A percentile compares a stretch with the other conserved stretches of the same genome.
These are phyloP conservation scores for Micropterix aruncella DNA, from an alignment of 2,888 invertebrate genomes.

Conservation along the genomic window DNA sequence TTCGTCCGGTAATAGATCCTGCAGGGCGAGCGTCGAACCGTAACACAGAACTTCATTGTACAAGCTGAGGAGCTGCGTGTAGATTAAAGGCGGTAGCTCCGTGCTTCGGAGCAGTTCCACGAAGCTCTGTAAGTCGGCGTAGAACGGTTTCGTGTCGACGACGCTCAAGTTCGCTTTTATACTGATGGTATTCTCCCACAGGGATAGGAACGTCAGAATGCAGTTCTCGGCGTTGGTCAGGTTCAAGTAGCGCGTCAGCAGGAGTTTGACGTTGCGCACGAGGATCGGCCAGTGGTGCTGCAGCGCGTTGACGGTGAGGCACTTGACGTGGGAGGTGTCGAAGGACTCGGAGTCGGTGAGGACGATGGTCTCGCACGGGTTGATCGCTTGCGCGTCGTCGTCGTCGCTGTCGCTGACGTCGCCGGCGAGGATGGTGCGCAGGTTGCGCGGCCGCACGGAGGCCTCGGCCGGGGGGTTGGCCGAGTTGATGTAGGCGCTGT, in stretches of 20 bases:
- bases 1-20: conserved; percentile 78
- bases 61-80: conserved; percentile 70
- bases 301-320: conserved; percentile 69
- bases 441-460: background rate
- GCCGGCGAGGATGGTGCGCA: background rate
- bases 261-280: conserved; percentile 52
- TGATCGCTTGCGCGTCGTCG: background rate
- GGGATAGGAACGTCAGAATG: conserved; percentile 65
- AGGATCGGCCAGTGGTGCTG: conserved; percentile 76
- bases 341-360: conserved; percentile 70
- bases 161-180: conserved; percentile 83
- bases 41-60: conserved; percentile 87
- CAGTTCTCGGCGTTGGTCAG: conserved; percentile 51
- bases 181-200: conserved; percentile 85
- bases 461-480: conserved; percentile 19
- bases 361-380: conserved; percentile 40
- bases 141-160: conserved; percentile 79
- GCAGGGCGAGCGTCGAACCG: conserved; percentile 78
- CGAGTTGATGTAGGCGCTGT: conserved; percentile 35
- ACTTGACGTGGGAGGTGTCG: conserved; percentile 77
- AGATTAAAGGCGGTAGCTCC: conserved; percentile 65
- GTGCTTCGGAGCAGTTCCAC: conserved; percentile 55
- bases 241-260: conserved; percentile 41
- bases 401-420: background rate
- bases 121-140: conserved; percentile 70